Evolutionary conservation across 2,113 vertebrate genomes (phyloP).

Genomic region (Callipepla squamata): DNA sequence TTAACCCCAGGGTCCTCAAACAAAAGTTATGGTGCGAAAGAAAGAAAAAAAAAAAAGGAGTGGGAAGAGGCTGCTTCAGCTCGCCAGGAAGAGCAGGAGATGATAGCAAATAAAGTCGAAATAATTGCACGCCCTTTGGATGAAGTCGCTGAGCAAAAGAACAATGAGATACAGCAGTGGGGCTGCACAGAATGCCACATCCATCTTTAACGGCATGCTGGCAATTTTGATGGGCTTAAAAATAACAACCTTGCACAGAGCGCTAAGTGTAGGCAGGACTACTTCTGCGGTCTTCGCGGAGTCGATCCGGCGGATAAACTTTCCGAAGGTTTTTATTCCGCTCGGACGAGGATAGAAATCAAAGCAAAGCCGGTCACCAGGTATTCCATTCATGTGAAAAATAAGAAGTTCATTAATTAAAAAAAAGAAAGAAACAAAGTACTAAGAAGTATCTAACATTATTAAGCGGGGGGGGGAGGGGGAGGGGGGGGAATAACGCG

Average conservation of each 20-base stretch:
- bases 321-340: not conserved
- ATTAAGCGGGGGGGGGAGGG: conserved; percentile 29
- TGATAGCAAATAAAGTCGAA: conserved; percentile 24
- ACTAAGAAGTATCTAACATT: conserved; percentile 68
- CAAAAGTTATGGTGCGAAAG: conserved; percentile 47
- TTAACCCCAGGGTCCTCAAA: conserved; percentile 62
- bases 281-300: not conserved
- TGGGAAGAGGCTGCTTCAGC: conserved; percentile 20
- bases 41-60: not conserved
- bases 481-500: not conserved
- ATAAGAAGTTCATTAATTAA: not conserved
- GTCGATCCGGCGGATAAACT: conserved; percentile 23
- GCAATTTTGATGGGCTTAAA: not conserved
- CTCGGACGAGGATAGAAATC: conserved; percentile 54
- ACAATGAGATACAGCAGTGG: not conserved
- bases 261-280: not conserved
- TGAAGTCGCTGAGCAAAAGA: conserved; percentile 38
- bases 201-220: not conserved
- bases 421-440: conserved; percentile 62
- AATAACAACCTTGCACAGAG: not conserved
- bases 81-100: not conserved
- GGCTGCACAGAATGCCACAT: not conserved
- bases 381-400: conserved; percentile 1
- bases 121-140: conserved; percentile 13
- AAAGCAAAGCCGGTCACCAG: conserved; percentile 63